Conservation (phyloP, 2,113 vertebrate genomes). For the Urocolius indicus region DNA sequence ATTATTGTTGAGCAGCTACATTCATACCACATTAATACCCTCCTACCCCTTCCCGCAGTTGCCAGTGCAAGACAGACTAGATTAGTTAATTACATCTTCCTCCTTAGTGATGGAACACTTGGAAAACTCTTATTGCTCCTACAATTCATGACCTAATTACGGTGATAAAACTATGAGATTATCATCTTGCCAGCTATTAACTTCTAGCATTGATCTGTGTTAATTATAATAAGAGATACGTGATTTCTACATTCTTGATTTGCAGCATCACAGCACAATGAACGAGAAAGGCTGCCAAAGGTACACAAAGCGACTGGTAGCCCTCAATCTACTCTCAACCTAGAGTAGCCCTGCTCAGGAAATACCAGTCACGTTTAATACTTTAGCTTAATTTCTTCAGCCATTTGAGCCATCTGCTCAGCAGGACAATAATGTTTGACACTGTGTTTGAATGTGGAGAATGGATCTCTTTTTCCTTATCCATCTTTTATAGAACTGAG, state of each 20-base stretch:
- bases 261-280: constrained; percentile 36
- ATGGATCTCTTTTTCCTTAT: background rate
- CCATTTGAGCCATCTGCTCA: background rate
- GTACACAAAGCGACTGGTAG: constrained; percentile 2
- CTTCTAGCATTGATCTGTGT: constrained; percentile 32
- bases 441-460: background rate
- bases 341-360: constrained; percentile 6
- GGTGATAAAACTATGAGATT: constrained; percentile 7
- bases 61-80: constrained; percentile 6
- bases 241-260: constrained; percentile 40
- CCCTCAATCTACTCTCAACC: background rate
- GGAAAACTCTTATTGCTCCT: constrained; percentile 63
- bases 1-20: background rate
- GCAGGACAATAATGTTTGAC: background rate
- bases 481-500: background rate
- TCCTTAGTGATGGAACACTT: constrained; percentile 57
- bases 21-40: constrained; percentile 9
- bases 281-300: constrained; percentile 37
- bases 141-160: constrained; percentile 68
- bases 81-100: constrained; percentile 67
- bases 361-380: constrained; percentile 43
- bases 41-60: constrained; percentile 36
- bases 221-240: constrained; percentile 56
- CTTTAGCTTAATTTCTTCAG: background rate
- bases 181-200: constrained; percentile 51